These are phyloP conservation scores for Plotosus lineatus DNA, from an alignment of 2,113 vertebrate genomes.

Conservation along the genomic window DNA sequence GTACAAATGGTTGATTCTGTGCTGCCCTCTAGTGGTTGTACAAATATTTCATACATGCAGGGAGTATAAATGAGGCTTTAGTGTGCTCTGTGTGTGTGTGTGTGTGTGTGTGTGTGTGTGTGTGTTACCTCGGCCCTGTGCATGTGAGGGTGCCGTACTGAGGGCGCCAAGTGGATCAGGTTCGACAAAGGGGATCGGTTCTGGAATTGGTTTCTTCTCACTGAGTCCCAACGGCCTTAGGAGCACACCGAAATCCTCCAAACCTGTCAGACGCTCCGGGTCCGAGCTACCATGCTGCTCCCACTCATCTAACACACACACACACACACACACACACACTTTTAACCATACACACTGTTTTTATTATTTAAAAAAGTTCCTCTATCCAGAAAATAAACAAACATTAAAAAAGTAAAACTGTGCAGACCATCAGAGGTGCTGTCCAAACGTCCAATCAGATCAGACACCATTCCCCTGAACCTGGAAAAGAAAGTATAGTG, in stretches of 20 bases:
- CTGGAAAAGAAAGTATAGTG: conserved; percentile 55
- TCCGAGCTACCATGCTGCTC: conserved; percentile 69
- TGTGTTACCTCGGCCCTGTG: conserved; percentile 63
- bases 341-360: no score
- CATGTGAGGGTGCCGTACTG: conserved; percentile 54
- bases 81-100: not conserved
- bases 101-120: not conserved
- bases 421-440: conserved; percentile 75
- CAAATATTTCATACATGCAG: no score
- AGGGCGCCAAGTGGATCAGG: conserved; percentile 76
- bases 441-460: conserved; percentile 77
- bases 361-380: not conserved
- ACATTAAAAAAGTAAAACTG: not conserved
- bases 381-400: not conserved
- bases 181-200: conserved; percentile 74
- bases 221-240: conserved; percentile 74
- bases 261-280: conserved; percentile 71
- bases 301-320: conserved; percentile 73
- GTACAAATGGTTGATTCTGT: no score
- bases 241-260: conserved; percentile 76
- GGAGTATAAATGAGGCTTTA: no score
- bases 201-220: conserved; percentile 75
- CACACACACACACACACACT: not conserved
- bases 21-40: no score
- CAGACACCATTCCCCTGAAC: conserved; percentile 71